Base-by-base conservation (phyloP, 2,888 invertebrate genomes). In the Parnassius glacialis region DNA sequence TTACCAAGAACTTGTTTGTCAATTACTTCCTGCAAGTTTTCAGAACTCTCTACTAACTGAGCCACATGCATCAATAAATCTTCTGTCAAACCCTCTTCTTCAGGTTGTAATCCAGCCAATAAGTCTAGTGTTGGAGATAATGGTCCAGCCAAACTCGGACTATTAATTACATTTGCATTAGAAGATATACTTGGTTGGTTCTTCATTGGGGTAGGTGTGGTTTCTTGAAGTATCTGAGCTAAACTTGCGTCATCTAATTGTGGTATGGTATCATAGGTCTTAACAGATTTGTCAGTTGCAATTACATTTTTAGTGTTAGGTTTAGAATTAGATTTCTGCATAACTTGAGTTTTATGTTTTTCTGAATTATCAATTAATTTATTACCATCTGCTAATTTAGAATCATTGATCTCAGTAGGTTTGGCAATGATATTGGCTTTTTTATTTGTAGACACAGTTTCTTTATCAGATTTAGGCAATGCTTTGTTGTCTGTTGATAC, bases 1-100 rank as follows among this genome's bases (percentile, higher is more conserved):
- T 91, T 91, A 11, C 91, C 92, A 47, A 93, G 75, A 2, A 93
- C 93, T 75, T 93, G 94, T 65, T 94, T 95, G 74, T 95, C 95
- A 62, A 95, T 94, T 25, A 94, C 95, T 78, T 95, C 95, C 74
- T 95, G 95, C 64, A 95, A 83, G 71, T 95, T 95, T 74, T 93
- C 93, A 55, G 92, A 91, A 66, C 94, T 94, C 62, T 94, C 94
- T 10, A 95, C 95, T 34, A 95, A 84, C 59, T 95, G 94, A 2
- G 95, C 95, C n/a, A 95, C 95, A 82, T 95, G 94, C 87, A 94
- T 94, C 48, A 95, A 79, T 67, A 95, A 92, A 81, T 95, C 95
- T 69, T 95, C 95, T 1, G 95, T 93, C 57, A 95, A 90, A 41
- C 93, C 93, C 78, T 94, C 93, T 67, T 93, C 93, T 71, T 94